These are phyloP conservation scores for Orchesella flavescens DNA, from an alignment of 2,888 invertebrate species.

Conservation along the genomic window DNA sequence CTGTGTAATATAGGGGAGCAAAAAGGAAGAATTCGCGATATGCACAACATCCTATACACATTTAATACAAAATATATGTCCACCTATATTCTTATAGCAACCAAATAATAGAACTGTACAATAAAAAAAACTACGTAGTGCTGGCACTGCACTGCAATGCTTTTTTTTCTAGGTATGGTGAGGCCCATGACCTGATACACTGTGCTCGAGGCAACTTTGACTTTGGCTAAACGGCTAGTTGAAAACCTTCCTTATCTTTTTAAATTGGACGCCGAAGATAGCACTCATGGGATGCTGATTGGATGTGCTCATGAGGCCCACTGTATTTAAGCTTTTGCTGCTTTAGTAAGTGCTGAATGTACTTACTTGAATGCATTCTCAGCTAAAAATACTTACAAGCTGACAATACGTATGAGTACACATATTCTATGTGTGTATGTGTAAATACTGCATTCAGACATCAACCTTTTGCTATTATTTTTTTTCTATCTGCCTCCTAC, in stretches of 20 bases:
- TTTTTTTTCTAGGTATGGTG: neutral
- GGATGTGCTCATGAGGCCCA: neutral
- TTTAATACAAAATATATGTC: neutral
- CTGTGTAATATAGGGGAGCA: neutral
- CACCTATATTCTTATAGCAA: neutral
- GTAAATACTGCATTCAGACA: slow-evolving; percentile 39
- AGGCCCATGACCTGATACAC: neutral
- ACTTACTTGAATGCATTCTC: neutral
- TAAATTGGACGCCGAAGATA: too few relatives aligned
- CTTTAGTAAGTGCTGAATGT: too few relatives aligned
- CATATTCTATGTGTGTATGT: neutral
- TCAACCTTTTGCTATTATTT: slow-evolving; percentile 24
- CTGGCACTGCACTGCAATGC: neutral
- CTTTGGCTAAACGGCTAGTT: neutral
- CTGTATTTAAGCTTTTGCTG: neutral
- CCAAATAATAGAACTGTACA: neutral
- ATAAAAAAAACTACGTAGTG: neutral
- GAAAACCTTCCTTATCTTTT: too few relatives aligned
- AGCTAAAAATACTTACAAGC: neutral
- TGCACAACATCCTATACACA: neutral
- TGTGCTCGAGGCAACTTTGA: neutral
- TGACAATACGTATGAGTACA: slow-evolving; percentile 5
- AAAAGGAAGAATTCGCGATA: neutral
- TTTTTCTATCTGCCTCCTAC: neutral
- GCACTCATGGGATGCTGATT: too few relatives aligned